Conservation (phyloP, 2,113 vertebrate genomes). For the Galemys pyrenaicus region DNA sequence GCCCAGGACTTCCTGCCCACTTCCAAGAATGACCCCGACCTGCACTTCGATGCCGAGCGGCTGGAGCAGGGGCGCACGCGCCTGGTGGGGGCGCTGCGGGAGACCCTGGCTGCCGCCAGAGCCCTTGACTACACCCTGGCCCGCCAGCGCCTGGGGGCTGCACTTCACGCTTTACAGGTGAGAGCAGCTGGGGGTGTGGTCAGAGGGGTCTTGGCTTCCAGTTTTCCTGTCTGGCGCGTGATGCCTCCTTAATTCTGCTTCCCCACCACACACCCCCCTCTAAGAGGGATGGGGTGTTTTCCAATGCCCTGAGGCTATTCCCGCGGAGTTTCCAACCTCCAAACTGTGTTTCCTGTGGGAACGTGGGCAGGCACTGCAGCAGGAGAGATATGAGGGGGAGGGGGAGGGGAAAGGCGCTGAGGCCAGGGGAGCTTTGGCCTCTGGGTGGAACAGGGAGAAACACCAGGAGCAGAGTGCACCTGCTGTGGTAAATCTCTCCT, state of each 20-base stretch:
- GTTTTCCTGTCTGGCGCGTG: background rate
- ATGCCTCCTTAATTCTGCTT: background rate
- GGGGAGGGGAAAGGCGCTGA: background rate
- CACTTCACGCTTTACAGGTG: conserved; percentile 91
- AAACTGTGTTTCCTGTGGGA: background rate
- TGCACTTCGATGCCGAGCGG: conserved; percentile 91
- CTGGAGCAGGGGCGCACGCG: conserved; percentile 79
- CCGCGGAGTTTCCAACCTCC: background rate
- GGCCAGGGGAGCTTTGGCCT: background rate
- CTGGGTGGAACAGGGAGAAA: background rate
- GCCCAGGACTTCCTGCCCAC: conserved; percentile 89
- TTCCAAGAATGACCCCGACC: conserved; percentile 86
- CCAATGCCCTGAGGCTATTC: background rate
- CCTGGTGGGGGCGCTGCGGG: conserved; percentile 83
- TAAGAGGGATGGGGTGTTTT: background rate
- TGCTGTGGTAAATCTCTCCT: background rate
- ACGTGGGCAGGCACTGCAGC: background rate
- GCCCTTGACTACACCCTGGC: conserved; percentile 86
- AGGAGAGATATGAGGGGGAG: background rate
- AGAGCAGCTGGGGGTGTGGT: background rate
- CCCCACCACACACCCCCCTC: background rate
- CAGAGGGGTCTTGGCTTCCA: background rate
- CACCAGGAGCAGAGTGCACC: too few relatives aligned
- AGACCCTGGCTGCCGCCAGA: conserved; percentile 80
- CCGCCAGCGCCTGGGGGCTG: conserved; percentile 86